Conservation (phyloP, 2,113 vertebrate genomes). For the Vidua chalybeata region DNA sequence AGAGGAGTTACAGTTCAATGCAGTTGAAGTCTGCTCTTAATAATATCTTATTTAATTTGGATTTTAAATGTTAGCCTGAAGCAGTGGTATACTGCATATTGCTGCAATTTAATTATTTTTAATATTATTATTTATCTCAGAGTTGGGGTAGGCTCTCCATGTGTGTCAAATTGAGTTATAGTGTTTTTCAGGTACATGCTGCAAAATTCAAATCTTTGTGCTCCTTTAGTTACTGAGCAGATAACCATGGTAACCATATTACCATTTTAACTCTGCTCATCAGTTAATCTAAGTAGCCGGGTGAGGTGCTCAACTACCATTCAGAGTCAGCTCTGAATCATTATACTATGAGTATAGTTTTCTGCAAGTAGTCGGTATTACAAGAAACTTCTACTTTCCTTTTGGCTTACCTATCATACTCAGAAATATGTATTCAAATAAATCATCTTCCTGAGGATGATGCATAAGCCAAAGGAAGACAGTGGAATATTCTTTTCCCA, state of each 20-base stretch:
- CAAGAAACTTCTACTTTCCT: not conserved
- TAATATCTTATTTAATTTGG: not conserved
- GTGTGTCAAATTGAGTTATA: not conserved
- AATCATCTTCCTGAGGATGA: not conserved
- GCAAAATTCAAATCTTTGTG: not conserved
- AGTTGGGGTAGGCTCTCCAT: rapidly evolving
- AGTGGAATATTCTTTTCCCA: not conserved
- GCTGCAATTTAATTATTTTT: not conserved
- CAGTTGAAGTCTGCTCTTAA: not conserved
- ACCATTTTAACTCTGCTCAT: not conserved
- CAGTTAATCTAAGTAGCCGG: not conserved
- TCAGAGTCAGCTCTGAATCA: not conserved
- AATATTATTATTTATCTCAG: not conserved
- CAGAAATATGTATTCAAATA: not conserved
- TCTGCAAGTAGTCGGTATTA: not conserved
- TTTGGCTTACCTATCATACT: not conserved
- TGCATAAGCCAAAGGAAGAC: not conserved
- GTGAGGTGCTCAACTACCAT: not conserved
- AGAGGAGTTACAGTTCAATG: not conserved
- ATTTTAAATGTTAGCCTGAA: not conserved
- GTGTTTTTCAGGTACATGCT: not conserved
- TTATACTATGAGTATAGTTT: not conserved
- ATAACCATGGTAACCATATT: not conserved
- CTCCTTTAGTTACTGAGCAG: not conserved
- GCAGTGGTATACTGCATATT: not conserved